Conservation (phyloP, 1,140 invertebrate genomes). For the Micrasema minimum region DNA sequence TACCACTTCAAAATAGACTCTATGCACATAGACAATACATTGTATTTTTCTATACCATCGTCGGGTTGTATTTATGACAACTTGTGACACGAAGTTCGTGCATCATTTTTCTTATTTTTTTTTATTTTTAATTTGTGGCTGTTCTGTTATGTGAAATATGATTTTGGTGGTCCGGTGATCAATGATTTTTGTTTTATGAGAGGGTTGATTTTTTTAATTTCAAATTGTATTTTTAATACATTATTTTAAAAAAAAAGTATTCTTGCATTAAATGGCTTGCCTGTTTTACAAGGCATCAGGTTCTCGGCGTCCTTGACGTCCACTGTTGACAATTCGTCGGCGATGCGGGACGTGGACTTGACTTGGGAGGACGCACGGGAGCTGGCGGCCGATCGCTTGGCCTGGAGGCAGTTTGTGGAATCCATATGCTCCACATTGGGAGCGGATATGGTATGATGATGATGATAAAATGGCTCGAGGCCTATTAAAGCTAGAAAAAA, state of each 20-base stretch:
- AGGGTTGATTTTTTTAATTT: slow-evolving; percentile 2
- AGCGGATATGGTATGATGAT: not conserved
- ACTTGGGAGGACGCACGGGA: no score
- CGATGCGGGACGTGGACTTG: no score
- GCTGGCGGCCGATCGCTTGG: no score
- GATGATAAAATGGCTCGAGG: not conserved
- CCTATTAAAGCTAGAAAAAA: not conserved
- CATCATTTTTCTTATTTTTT: slow-evolving; percentile 10
- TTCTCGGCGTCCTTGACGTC: no score
- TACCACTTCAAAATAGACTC: slow-evolving; percentile 1
- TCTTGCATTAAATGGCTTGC: no score
- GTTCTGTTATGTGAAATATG: slow-evolving; percentile 51
- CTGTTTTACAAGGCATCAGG: no score
- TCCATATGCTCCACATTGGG: no score
- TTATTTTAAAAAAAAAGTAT: no score
- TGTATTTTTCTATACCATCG: not conserved
- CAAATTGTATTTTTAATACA: slow-evolving; percentile 4
- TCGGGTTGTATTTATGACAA: slow-evolving; percentile 19
- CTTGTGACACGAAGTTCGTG: slow-evolving; percentile 26
- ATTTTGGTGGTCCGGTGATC: slow-evolving; percentile 45
- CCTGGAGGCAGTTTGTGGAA: no score
- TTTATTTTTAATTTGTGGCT: slow-evolving; percentile 20
- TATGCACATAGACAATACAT: not conserved
- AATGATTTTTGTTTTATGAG: slow-evolving; percentile 48
- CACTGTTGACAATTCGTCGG: no score